Evolutionary conservation across 2,797 vertebrate species (phyloP).

Genomic region (Lateolabrax maculatus): DNA sequence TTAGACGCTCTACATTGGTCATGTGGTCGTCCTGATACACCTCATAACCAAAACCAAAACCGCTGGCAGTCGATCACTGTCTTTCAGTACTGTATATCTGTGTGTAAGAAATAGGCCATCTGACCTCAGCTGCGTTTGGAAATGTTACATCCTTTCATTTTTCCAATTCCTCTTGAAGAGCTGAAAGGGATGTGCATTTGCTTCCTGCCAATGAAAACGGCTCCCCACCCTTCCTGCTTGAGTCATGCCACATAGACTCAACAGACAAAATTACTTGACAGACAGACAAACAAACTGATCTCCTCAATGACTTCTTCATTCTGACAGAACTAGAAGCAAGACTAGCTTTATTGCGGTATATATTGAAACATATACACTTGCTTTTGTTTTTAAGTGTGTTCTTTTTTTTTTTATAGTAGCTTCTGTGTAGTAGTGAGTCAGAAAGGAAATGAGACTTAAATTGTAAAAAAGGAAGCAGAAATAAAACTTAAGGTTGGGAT

Average conservation of each 20-base stretch:
- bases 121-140: conserved; percentile 75
- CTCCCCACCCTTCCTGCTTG: conserved; percentile 84
- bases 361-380: neutral
- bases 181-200: conserved; percentile 80
- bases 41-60: conserved; percentile 65
- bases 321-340: neutral
- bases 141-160: conserved; percentile 73
- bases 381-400: neutral
- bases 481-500: neutral
- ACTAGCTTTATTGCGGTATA: neutral
- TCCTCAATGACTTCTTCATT: conserved; percentile 34
- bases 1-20: conserved; percentile 46
- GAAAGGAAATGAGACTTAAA: conserved; percentile 32
- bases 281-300: conserved; percentile 41
- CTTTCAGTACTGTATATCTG: conserved; percentile 17
- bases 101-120: conserved; percentile 56
- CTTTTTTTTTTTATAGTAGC: neutral
- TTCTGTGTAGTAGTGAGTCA: neutral
- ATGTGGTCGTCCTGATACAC: conserved; percentile 47
- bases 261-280: conserved; percentile 40
- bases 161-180: conserved; percentile 60
- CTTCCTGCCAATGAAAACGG: conserved; percentile 83
- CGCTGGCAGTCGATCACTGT: conserved; percentile 42
- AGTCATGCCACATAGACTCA: conserved; percentile 79
- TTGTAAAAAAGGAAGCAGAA: conserved; percentile 18